Evolutionary conservation across 2,113 vertebrate genomes (phyloP).

Genomic region (Neogale vison): DNA sequence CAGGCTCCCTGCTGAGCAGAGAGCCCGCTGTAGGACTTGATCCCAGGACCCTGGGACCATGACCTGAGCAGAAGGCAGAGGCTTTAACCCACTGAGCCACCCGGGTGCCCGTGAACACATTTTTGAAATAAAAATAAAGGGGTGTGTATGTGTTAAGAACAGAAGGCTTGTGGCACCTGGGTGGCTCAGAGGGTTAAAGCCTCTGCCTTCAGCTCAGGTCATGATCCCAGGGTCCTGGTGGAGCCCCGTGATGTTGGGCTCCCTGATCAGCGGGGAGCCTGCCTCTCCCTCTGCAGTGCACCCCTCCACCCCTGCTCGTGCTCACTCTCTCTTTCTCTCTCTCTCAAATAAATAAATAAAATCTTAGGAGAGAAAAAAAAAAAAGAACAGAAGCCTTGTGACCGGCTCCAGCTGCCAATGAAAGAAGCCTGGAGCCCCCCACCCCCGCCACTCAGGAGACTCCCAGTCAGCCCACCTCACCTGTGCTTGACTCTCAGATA

Average conservation of each 20-base stretch:
- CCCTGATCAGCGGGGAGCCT: background rate
- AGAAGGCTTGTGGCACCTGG: background rate
- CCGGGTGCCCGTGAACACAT: background rate
- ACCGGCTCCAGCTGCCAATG: background rate
- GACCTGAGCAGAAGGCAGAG: too few species aligned
- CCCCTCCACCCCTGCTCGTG: background rate
- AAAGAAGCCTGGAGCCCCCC: background rate
- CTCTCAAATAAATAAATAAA: background rate
- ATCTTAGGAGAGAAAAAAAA: too few species aligned
- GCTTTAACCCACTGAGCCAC: too few species aligned
- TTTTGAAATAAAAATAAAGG: background rate
- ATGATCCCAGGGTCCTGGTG: background rate
- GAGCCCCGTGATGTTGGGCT: background rate
- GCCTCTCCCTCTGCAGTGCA: background rate
- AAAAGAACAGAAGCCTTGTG: background rate
- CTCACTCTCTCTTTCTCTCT: background rate
- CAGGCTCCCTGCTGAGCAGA: too few species aligned
- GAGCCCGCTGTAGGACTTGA: rapidly evolving
- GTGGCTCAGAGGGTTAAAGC: background rate
- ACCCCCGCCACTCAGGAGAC: rapidly evolving
- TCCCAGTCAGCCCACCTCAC: background rate
- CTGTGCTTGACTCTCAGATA: background rate
- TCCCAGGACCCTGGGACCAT: too few species aligned
- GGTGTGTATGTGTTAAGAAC: rapidly evolving
- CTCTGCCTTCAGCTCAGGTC: background rate